These are phyloP conservation scores for Rhynchomys soricoides DNA, from an alignment of 2,113 vertebrate genomes.

Conservation along the genomic window DNA sequence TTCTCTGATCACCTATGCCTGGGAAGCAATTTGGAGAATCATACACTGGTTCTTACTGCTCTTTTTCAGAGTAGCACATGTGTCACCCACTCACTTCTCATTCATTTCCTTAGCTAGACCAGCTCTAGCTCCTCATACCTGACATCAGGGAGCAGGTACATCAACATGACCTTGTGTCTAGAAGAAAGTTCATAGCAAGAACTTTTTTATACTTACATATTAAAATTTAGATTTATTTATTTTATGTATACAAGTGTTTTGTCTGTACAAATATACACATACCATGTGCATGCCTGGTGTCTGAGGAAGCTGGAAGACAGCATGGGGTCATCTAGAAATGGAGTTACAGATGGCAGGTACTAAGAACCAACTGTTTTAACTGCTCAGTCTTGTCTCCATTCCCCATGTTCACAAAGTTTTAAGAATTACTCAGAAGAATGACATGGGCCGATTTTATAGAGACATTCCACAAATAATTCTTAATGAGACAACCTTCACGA, in stretches of 20 bases:
- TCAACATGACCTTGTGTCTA: background rate
- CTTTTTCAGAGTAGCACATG: background rate
- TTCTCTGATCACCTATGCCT: background rate
- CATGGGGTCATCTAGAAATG: background rate
- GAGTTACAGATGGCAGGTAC: background rate
- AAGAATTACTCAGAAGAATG: slow-evolving; percentile 17
- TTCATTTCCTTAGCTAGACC: background rate
- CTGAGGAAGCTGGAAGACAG: background rate
- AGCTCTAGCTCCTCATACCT: background rate
- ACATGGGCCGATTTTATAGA: background rate
- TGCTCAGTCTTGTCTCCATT: background rate
- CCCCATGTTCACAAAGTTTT: background rate
- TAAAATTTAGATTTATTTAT: background rate
- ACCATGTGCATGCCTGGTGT: background rate
- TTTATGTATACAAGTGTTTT: background rate
- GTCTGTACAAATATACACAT: background rate
- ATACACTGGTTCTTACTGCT: background rate
- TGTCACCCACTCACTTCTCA: background rate
- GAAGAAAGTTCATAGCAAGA: background rate
- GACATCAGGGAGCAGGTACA: background rate
- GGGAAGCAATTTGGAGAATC: background rate
- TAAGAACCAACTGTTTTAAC: background rate
- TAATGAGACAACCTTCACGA: background rate
- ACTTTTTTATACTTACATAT: background rate
- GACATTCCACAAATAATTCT: background rate